A percentile compares a stretch with the other conserved stretches of the same genome.
These are phyloP conservation scores for Rostratula benghalensis DNA, from an alignment of 2,113 vertebrate species.

Conservation along the genomic window DNA sequence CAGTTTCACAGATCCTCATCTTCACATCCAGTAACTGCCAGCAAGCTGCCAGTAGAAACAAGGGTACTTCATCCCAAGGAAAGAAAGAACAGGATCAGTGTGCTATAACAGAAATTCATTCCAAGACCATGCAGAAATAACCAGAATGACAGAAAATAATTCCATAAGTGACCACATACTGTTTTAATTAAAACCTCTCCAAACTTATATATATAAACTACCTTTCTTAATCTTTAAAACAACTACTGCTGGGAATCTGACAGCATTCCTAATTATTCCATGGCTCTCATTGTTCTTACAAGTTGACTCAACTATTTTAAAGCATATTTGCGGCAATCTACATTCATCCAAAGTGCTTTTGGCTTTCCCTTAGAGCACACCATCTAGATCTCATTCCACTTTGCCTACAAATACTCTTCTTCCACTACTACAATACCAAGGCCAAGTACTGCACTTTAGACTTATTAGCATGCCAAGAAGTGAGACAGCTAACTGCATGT, in stretches of 20 bases:
- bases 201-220: background rate
- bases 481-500: background rate
- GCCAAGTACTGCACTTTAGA: background rate
- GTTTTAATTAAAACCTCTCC: constrained; percentile 18
- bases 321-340: background rate
- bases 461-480: background rate
- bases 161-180: background rate
- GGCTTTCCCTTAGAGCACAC: background rate
- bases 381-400: background rate
- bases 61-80: background rate
- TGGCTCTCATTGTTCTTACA: background rate
- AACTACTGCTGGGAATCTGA: background rate
- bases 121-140: constrained; percentile 3
- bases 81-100: background rate
- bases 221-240: background rate
- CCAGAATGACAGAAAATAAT: background rate
- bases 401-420: background rate
- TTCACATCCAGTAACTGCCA: background rate
- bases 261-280: background rate
- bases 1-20: background rate
- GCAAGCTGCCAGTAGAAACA: background rate
- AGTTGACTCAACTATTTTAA: background rate
- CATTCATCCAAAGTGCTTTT: background rate
- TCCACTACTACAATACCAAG: background rate
- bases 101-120: background rate